Conservation (phyloP, 1,140 invertebrate species). For the Temnothorax curvispinosus region DNA sequence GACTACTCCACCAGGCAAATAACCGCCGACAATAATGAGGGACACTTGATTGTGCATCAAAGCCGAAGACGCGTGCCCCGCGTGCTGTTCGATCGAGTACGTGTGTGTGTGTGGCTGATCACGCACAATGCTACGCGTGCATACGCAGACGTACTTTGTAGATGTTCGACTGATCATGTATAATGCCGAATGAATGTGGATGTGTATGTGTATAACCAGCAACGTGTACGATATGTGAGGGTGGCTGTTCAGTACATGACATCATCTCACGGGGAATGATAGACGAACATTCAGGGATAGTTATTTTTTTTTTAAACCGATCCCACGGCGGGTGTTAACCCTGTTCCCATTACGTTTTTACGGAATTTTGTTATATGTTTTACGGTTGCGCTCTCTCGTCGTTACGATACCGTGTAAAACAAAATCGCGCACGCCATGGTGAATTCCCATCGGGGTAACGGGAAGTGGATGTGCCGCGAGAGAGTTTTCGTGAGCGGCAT, state of each 20-base stretch:
- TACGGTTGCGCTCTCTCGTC: background rate
- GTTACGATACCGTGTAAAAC: background rate
- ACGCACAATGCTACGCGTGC: slow-evolving; percentile 12
- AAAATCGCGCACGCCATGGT: background rate
- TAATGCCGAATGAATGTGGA: slow-evolving; percentile 13
- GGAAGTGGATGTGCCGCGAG: background rate
- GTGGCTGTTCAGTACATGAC: background rate
- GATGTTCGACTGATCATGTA: background rate
- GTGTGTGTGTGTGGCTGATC: slow-evolving; percentile 13
- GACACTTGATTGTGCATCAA: slow-evolving; percentile 78
- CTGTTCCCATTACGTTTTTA: background rate
- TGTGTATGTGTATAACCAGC: background rate
- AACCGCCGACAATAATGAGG: slow-evolving; percentile 75
- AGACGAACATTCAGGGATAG: slow-evolving; percentile 5
- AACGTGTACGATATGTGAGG: background rate
- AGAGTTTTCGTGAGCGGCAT: slow-evolving; percentile 16
- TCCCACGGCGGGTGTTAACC: background rate
- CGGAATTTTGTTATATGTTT: background rate
- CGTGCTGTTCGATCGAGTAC: background rate
- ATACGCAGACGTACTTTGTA: background rate
- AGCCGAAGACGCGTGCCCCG: slow-evolving; percentile 76
- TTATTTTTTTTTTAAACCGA: background rate
- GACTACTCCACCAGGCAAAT: slow-evolving; percentile 75
- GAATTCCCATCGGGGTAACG: background rate
- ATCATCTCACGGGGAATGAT: slow-evolving; percentile 59